phyloP scores from a whole-genome alignment of 1,140 invertebrate species.

The Drosophila lacertosa region DNA sequence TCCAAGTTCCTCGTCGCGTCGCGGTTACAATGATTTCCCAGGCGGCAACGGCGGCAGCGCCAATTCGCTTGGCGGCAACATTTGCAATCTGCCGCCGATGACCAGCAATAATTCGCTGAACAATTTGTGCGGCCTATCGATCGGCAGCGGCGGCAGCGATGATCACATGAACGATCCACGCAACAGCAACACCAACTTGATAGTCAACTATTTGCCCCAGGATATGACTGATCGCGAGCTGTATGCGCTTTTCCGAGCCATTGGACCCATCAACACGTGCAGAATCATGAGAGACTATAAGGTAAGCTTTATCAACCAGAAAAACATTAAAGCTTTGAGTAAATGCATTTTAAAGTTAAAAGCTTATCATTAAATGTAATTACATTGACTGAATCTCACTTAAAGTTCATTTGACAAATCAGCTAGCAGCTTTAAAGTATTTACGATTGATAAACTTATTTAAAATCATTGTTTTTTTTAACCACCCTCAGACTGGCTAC shows the following conservation, averaged over 20 bases:
- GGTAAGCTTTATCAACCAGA: conserved; percentile 84
- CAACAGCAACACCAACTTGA: conserved; percentile 90
- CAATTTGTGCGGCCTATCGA: conserved; percentile 68
- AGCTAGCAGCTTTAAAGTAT: no score
- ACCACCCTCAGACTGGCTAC: conserved; percentile 91
- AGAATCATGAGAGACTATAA: conserved; percentile 96
- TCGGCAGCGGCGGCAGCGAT: conserved; percentile 71
- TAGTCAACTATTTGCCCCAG: conserved; percentile 98
- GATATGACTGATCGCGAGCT: conserved; percentile 96
- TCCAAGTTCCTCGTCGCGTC: conserved; percentile 79
- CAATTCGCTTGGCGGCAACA: conserved; percentile 70
- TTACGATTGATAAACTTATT: not conserved
- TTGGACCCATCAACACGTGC: conserved; percentile 94
- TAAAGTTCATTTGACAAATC: no score
- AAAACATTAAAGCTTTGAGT: not conserved
- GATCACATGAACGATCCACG: conserved; percentile 68
- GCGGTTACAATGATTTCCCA: conserved; percentile 77
- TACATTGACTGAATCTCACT: no score
- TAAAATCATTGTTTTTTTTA: not conserved
- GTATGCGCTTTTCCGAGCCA: conserved; percentile 93
- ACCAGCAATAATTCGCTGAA: conserved; percentile 82
- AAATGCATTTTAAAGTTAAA: no score
- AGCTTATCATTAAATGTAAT: no score
- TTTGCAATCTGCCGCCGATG: conserved; percentile 77
- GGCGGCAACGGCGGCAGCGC: conserved; percentile 74